Conservation (phyloP, 2,888 invertebrate genomes). For the Eurytoma californica region DNA sequence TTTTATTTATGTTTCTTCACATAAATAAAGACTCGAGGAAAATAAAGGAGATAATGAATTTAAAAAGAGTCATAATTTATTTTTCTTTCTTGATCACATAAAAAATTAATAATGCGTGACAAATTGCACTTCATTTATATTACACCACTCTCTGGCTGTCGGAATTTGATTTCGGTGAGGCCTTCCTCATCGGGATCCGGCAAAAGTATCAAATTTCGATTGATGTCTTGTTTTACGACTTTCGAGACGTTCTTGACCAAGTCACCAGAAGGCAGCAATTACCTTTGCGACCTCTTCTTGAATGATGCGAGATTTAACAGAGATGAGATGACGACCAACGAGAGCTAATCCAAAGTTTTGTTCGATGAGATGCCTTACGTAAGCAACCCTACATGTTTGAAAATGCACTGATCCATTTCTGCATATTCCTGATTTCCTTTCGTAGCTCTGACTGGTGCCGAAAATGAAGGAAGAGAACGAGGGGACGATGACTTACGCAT, state of each 20-base stretch:
- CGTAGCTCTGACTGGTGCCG: conserved; percentile 90
- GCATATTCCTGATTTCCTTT: conserved; percentile 53
- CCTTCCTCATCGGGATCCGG: conserved; percentile 94
- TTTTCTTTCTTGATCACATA: no score
- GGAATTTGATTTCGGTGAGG: conserved; percentile 96
- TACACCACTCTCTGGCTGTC: conserved; percentile 92
- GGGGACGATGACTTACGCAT: conserved; percentile 78
- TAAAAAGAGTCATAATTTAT: background rate
- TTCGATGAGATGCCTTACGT: conserved; percentile 88
- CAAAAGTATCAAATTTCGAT: conserved; percentile 96
- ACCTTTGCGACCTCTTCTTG: conserved; percentile 86
- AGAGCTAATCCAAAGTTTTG: conserved; percentile 88
- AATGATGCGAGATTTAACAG: conserved; percentile 94
- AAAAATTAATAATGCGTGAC: no score
- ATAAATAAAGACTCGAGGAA: conserved; percentile 65
- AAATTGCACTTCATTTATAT: no score
- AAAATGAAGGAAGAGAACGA: conserved; percentile 83
- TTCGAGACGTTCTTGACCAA: conserved; percentile 75
- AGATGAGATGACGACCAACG: conserved; percentile 81
- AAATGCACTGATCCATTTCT: no score
- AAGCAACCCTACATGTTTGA: conserved; percentile 63
- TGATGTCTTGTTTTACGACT: conserved; percentile 82
- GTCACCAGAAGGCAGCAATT: conserved; percentile 85
- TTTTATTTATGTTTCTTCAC: conserved; percentile 34
- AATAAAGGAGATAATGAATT: conserved; percentile 59